These are phyloP conservation scores for Microplitis deprimator DNA, from an alignment of 2,888 invertebrate species.

Conservation along the genomic window DNA sequence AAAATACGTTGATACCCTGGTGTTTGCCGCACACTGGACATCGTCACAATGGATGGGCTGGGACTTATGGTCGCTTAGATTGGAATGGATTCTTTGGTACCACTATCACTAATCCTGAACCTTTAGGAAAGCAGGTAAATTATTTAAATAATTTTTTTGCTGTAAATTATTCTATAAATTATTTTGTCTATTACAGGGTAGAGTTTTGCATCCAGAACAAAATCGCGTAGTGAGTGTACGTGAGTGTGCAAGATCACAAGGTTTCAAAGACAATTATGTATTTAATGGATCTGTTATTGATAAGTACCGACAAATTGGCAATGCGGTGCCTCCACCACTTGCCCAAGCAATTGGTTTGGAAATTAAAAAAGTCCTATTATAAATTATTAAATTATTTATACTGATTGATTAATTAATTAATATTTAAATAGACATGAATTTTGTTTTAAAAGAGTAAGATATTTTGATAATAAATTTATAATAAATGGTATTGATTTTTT, in stretches of 20 bases:
- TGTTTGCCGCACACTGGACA: constrained; percentile 90
- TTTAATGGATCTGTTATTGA: constrained; percentile 84
- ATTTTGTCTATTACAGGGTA: constrained; percentile 73
- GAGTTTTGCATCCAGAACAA: constrained; percentile 87
- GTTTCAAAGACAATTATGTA: constrained; percentile 83
- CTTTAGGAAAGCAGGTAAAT: constrained; percentile 87
- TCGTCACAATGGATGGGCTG: constrained; percentile 89
- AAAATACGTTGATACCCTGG: constrained; percentile 90
- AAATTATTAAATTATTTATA: neutral
- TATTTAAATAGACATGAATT: neutral
- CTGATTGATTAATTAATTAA: neutral
- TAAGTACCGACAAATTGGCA: constrained; percentile 88
- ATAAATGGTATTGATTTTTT: neutral
- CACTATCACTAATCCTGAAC: constrained; percentile 89
- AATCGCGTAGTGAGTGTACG: constrained; percentile 87
- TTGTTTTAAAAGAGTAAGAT: neutral
- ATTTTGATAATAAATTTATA: neutral
- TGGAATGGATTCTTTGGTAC: constrained; percentile 91
- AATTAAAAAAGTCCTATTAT: constrained; percentile 73
- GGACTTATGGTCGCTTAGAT: constrained; percentile 85
- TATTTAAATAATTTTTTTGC: constrained; percentile 13
- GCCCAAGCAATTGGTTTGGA: constrained; percentile 84
- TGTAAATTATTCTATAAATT: constrained; percentile 1
- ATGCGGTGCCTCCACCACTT: constrained; percentile 90
- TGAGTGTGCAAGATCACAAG: constrained; percentile 90